Base-by-base conservation (phyloP, 92 coral and sea anemone species). In the Porites evermanni region DNA sequence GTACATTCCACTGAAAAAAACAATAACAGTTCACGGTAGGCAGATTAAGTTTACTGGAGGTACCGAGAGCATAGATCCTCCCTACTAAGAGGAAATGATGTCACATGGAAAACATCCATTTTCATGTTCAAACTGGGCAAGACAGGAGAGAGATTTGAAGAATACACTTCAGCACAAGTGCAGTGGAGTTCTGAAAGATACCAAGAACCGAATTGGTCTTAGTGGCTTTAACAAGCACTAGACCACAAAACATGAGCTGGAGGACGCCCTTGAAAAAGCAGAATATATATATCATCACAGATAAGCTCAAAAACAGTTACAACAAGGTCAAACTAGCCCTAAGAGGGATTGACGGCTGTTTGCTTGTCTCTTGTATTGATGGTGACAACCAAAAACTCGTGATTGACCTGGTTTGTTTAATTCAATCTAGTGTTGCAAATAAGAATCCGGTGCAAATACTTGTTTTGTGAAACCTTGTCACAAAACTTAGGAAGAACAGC, bases 201-300 rank as follows among this genome's bases (percentile, higher is more conserved):
- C 53, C 13, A 8, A 54, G 3, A 73, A 80, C 72, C 87, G 72
- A 10, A 70, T 72, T 13, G 87, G 91, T 9, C 87, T 65, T 8
- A 61, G 21, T 8, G 78, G 91, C 8, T 87, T 88, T 47, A 81
- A 87, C 87, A 87, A 63, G 21, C 56, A 78, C 12, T 88, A 88
- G 64, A 69, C 87, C 12, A 16, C 78, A 67, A 65, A 53, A 32
- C 66, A 80, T 10, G 82, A 88, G 38, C 2, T 81, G n/a, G 80
- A 61, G 1, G 56, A 64, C 16, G 83, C 83, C 23, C 79, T 74
- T 9, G 78, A 87, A 11, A 56, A 59, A 53, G 87, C 75, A 65
- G 70, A 23, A 20, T 12, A 66, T 38, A 29, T 29, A 29, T 29
- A 29, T 29, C 29, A 7, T 0, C 78, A 65, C 2, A 73, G 59